Base-by-base conservation (phyloP, 2,888 invertebrate genomes). In the Papilio elwesi region DNA sequence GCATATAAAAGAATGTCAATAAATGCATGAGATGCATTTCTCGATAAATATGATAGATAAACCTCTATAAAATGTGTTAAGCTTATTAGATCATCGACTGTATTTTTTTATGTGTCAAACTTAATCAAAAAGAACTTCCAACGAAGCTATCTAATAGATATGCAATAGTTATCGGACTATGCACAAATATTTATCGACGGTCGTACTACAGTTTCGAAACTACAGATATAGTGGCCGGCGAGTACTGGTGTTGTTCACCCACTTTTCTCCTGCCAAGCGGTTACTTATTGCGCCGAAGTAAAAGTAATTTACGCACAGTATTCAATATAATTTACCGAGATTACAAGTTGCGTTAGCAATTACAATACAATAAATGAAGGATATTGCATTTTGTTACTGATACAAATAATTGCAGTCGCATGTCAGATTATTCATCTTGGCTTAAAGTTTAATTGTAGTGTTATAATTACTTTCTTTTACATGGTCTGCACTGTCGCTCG, bases 191-290 rank as follows among this genome's bases (percentile, higher is more conserved):
- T 85, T 84, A 87, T 87, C 81, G 87, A 90, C 87, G 89, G 88
- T 88, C 82, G 83, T 82, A 80, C 78, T 74, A 77, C 76, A 78
- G 80, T 91, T 86, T 86, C 78, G 90, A 85, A 88, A 90, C 80
- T 87, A 90, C 79, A 68, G 52, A 66, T 73, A 59, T 52, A 73
- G 63, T 76, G 75, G 76, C 69, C 76, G 77, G 78, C 26, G 26
- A 26, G 82, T 83, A 81, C 82, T 78, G 78, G 78, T 78, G 78
- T 78, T 83, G 90, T 82, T 91, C 90, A 91, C 90, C 91, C 87
- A 91, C 87, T 90, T 92, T 86, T 89, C 88, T 87, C 83, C 81
- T 80, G 59, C 75, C 79, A 80, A 85, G 59, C 66, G 48, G 66
- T 70, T 48, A 55, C 85, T 84, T 77, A 85, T 85, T 87, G 76